Evolutionary conservation across 2,113 vertebrate genomes (phyloP).

Genomic region (Channa argus): DNA sequence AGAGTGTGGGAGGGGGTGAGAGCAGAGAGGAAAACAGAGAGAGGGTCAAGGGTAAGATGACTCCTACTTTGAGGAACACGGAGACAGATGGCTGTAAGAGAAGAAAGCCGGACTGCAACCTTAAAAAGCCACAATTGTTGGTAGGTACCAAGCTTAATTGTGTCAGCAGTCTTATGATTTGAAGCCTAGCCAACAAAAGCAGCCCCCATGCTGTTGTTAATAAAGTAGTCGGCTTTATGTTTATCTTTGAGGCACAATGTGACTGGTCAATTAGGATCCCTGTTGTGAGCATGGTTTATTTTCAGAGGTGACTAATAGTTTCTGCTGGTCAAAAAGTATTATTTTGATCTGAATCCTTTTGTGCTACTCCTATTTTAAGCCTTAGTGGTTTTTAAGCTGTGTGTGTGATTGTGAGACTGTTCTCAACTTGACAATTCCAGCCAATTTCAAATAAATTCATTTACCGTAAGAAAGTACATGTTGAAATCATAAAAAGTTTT

Average conservation of each 20-base stretch:
- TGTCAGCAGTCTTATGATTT: constrained; percentile 42
- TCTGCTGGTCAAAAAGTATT: constrained; percentile 40
- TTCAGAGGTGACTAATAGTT: constrained; percentile 68
- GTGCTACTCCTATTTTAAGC: constrained; percentile 45
- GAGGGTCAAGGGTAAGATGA: constrained; percentile 67
- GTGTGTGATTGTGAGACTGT: neutral
- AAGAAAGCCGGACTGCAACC: constrained; percentile 29
- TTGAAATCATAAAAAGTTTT: neutral
- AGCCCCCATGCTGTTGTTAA: constrained; percentile 19
- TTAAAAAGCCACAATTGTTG: constrained; percentile 42
- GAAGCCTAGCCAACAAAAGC: constrained; percentile 11
- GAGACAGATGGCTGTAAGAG: constrained; percentile 50
- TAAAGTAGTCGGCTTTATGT: constrained; percentile 38
- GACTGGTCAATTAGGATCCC: constrained; percentile 62
- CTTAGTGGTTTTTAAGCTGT: neutral
- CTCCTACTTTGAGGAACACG: constrained; percentile 41
- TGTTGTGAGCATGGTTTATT: constrained; percentile 61
- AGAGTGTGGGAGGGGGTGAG: constrained; percentile 9
- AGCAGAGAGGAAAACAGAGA: constrained; percentile 37
- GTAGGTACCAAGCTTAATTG: constrained; percentile 34
- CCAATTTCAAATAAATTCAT: constrained; percentile 3
- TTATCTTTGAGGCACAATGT: constrained; percentile 29
- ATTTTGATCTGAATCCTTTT: constrained; percentile 49
- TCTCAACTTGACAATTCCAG: neutral
- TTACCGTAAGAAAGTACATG: neutral